phyloP scores from a whole-genome alignment of 23 tunicate genomes.

The Halocynthia aurantium region DNA sequence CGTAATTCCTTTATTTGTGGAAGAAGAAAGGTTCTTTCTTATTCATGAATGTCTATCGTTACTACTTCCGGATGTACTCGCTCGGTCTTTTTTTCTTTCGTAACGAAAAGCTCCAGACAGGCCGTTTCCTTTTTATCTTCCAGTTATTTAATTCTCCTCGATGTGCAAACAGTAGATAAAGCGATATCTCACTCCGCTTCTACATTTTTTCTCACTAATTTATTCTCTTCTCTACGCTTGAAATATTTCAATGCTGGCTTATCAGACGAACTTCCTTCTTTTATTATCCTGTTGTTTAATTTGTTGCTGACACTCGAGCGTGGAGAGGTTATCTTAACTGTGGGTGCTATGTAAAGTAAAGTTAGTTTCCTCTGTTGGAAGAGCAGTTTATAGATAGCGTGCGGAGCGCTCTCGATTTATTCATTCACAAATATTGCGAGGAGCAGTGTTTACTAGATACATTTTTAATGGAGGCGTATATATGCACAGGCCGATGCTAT shows the following conservation, averaged over 20 bases:
- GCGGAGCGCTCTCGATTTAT: neutral
- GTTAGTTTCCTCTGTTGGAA: too few species aligned
- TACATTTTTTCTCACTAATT: neutral
- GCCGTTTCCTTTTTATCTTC: neutral
- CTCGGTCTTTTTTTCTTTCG: too few species aligned
- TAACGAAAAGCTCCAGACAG: neutral
- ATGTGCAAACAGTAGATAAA: neutral
- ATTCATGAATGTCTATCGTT: too few species aligned
- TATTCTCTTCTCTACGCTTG: neutral
- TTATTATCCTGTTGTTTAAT: constrained; percentile 3
- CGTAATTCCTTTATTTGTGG: too few species aligned
- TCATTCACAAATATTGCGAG: neutral
- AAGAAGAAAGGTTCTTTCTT: too few species aligned
- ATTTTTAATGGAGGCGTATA: too few species aligned
- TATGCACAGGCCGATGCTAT: too few species aligned
- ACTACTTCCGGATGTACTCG: too few species aligned
- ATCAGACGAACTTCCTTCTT: neutral
- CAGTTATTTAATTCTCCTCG: constrained; percentile 2
- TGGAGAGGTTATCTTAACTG: too few species aligned
- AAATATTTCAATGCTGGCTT: neutral
- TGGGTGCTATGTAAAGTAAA: too few species aligned
- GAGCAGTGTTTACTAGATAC: neutral
- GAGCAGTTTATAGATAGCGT: neutral
- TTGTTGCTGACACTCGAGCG: neutral
- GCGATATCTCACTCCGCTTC: constrained; percentile 4